Conservation (phyloP, 2,888 invertebrate genomes). For the Scaptomyza parva region DNA sequence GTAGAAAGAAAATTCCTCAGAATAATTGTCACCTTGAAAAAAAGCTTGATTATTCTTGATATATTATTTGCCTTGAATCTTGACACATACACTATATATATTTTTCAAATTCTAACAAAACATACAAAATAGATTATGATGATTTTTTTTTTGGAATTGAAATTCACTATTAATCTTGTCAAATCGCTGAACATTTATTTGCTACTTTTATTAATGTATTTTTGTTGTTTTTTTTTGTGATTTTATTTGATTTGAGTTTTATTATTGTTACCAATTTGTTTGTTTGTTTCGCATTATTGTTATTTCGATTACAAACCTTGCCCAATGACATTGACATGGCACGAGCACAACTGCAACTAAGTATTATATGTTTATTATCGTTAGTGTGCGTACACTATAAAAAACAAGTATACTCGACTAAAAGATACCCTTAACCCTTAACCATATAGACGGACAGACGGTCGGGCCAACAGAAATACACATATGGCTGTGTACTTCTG, state of each 20-base stretch:
- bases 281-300: conserved; percentile 20
- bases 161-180: too few relatives aligned
- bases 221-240: too few relatives aligned
- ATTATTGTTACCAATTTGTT: neutral
- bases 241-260: conserved; percentile 10
- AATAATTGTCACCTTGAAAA: neutral
- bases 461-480: too few relatives aligned
- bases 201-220: too few relatives aligned
- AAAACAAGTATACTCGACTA: neutral
- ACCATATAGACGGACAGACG: too few relatives aligned
- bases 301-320: conserved; percentile 38
- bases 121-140: too few relatives aligned
- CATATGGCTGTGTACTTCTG: too few relatives aligned
- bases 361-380: too few relatives aligned
- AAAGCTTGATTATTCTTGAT: neutral
- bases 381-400: too few relatives aligned
- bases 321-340: conserved; percentile 51
- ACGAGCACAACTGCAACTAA: conserved; percentile 11
- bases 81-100: neutral
- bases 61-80: neutral
- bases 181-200: neutral
- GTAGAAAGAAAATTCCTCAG: neutral
- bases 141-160: too few relatives aligned
- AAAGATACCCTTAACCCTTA: too few relatives aligned
- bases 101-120: neutral